Base-by-base conservation (phyloP, 2,797 vertebrate genomes). In the Gallirallus australis region DNA sequence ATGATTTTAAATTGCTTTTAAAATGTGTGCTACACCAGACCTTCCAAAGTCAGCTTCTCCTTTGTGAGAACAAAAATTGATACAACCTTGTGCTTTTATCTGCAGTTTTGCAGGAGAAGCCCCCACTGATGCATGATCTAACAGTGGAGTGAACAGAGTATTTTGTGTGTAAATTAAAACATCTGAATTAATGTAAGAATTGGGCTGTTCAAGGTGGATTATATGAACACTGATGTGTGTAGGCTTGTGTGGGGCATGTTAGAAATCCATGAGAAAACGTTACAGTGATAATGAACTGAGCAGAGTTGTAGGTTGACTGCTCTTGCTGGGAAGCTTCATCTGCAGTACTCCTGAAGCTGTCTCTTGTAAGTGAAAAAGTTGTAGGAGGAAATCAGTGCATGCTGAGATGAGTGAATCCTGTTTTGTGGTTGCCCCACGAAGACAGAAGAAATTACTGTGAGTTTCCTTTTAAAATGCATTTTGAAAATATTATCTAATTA, bases 131-230 rank as follows among this genome's bases (percentile, higher is more conserved):
- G 60, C 39, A 4, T 66, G 65, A 59, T 65, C 47, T 86, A n/a
- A 42, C 37, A 79, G 50, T 18, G 59, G 70, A 54, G n/a, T 64
- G 71, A 73, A 80, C 20, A 24, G 35, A 48, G 7, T 69, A n/a
- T 68, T 93, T 87, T 59, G 68, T 16, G 53, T 92, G 53, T 68
- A 64, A 95, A 92, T 72, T 56, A 73, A 94, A 90, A 47, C 8
- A 48, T 8, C 54, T 69, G 54, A 76, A 61, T 56, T 65, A 21
- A 52, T 50, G 12, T 50, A 73, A 68, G 68, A 90, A 73, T 28
- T 53, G 18, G 27, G 9, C 75, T 75, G 40, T 47, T 83, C 5
- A 33, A 37, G 24, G 60, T 21, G 12, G 40, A 27, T 86, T 90
- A 9, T 65, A 28, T 2, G 3, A 23, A 33, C 23, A 27, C n/a